Evolutionary conservation across 2,113 vertebrate species (phyloP).

Genomic region (Perca schrenkii): DNA sequence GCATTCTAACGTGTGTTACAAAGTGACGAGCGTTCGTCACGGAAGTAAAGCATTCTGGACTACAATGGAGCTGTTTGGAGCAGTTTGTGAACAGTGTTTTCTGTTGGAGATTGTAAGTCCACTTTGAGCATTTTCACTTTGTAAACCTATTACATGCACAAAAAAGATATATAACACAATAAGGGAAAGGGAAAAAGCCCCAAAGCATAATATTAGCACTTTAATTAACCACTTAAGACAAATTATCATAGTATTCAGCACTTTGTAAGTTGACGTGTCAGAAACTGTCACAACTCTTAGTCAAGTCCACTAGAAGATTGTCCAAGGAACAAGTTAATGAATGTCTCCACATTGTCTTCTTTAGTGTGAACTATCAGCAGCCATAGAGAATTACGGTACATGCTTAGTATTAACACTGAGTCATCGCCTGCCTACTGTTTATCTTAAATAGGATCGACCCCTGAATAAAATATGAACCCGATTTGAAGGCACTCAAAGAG

Average conservation of each 20-base stretch:
- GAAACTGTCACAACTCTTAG: neutral
- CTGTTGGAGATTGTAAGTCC: too few species aligned
- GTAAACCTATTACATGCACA: too few species aligned
- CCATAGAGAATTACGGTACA: neutral
- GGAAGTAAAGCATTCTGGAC: too few species aligned
- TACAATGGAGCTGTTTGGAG: too few species aligned
- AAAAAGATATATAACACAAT: too few species aligned
- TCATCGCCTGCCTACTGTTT: neutral
- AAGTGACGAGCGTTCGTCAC: too few species aligned
- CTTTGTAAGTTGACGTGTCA: neutral
- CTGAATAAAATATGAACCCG: neutral
- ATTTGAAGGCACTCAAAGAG: neutral
- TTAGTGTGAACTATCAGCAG: conserved; percentile 17
- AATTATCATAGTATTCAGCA: neutral
- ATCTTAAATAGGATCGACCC: neutral
- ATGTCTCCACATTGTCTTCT: neutral
- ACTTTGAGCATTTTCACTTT: too few species aligned
- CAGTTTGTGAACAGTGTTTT: too few species aligned
- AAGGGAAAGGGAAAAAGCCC: too few species aligned
- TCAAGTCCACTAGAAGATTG: neutral
- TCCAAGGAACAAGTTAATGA: neutral
- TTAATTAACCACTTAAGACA: neutral
- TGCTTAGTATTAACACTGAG: conserved; percentile 5
- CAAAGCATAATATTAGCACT: too few species aligned
- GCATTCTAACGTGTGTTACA: too few species aligned